Evolutionary conservation across 2,113 vertebrate genomes (phyloP).

Genomic region (Boleophthalmus pectinirostris): DNA sequence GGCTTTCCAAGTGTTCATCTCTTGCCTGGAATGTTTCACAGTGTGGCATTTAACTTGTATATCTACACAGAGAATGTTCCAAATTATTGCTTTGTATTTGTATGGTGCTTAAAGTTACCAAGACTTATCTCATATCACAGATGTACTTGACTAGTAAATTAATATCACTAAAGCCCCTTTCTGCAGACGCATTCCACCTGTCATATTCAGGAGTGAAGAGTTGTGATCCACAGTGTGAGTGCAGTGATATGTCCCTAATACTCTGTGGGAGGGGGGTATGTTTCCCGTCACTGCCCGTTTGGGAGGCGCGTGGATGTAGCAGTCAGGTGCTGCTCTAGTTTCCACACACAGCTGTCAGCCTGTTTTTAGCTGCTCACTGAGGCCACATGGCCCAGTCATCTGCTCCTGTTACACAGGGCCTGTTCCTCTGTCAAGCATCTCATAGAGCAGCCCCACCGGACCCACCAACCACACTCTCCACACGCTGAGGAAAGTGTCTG

Average conservation of each 20-base stretch:
- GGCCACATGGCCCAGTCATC: conserved; percentile 55
- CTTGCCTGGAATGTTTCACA: not conserved
- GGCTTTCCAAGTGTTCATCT: too few species aligned
- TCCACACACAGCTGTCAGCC: conserved; percentile 60
- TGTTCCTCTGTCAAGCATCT: conserved; percentile 19
- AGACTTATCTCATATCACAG: not conserved
- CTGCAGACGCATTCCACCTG: not conserved
- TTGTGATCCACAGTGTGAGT: not conserved
- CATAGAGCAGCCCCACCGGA: conserved; percentile 3
- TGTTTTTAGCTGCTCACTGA: conserved; percentile 66
- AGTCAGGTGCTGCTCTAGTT: conserved; percentile 47
- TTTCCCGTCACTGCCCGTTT: conserved; percentile 17
- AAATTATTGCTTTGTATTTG: not conserved
- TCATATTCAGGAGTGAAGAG: not conserved
- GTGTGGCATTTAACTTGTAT: not conserved
- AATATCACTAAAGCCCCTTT: not conserved
- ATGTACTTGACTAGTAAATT: not conserved
- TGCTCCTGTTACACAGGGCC: conserved; percentile 64
- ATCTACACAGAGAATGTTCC: not conserved
- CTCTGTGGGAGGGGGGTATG: conserved; percentile 11
- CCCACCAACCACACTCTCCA: conserved; percentile 17
- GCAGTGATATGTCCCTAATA: not conserved
- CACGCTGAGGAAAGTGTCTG: conserved; percentile 16
- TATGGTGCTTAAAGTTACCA: not conserved
- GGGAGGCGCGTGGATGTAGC: conserved; percentile 2